Evolutionary conservation across 2,888 invertebrate species (phyloP), one percentile per base, ranked within the genome.

Genomic region (Graphium colonna): DNA sequence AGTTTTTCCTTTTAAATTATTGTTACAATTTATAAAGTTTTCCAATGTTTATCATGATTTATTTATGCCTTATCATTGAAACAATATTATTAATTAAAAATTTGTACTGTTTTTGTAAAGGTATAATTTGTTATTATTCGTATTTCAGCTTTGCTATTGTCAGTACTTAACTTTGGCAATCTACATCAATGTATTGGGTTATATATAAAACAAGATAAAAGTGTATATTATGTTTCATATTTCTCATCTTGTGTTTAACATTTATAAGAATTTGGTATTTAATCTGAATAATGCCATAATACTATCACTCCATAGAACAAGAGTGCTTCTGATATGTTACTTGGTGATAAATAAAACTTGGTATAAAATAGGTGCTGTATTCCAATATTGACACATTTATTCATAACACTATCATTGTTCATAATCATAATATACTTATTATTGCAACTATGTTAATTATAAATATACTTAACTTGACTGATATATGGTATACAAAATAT

Each of bases 311-410:
- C 1, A 13, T 26, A 26, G 21, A 21, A n/a, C 21, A 43, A 21
- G 21, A 21, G 21, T 46, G 45, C 33, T 31, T 46, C 36, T 46
- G n/a, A 16, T 33, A 21, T 36, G 36, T 38, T 26, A 39, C 9
- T 9, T 21, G 26, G 21, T 39, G 47, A 39, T 39, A 39, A 21
- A 13, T 21, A 47, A 48, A 36, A 12, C 18, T 39, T 43, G 13
- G 42, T 48, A 44, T 36, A 26, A 33, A 21, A 40, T 31, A 54
- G 53, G 49, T 54, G 49, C 52, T 49, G 31, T 40, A 33, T 40
- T 21, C n/a, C 31, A 49, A 18, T 54, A 44, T 49, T 44, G 18
- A 44, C 15, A 38, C 16, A 40, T 54, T 31, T 49, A 54, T 36
- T 47, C 36, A 33, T 41, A 7, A 26, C 42, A 12, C 12, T 31